Base-by-base conservation (phyloP, 2,888 invertebrate genomes). In the Hesperia comma region DNA sequence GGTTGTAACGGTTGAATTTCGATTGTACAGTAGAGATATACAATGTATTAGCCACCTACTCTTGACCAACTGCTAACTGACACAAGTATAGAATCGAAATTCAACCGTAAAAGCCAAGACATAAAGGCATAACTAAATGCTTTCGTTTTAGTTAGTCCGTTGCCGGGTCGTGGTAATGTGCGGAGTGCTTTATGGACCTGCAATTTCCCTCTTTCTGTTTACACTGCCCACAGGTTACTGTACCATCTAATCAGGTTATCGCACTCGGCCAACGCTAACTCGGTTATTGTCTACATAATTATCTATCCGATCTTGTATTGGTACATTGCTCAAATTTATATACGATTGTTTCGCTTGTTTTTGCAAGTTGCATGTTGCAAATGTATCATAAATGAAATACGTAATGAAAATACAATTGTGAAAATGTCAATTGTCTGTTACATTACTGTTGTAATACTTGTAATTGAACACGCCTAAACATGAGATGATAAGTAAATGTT, bases 141-240 rank as follows among this genome's bases (percentile, higher is more conserved):
- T n/a, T n/a, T n/a, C n/a, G n/a, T n/a, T n/a, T n/a, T n/a, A n/a
- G n/a, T n/a, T n/a, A n/a, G n/a, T n/a, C n/a, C n/a, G n/a, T n/a
- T n/a, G n/a, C n/a, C n/a, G n/a, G n/a, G n/a, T n/a, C n/a, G n/a
- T n/a, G n/a, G n/a, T n/a, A n/a, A n/a, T n/a, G n/a, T n/a, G n/a
- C n/a, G n/a, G n/a, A n/a, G n/a, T n/a, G n/a, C n/a, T n/a, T n/a
- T n/a, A 83, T 81, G 81, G 84, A 85, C 86, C 82, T 85, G 87
- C 81, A 82, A 80, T 85, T 88, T 83, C 80, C 76, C 82, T 85
- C 82, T 88, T 86, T 85, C 82, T 84, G 83, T 88, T 87, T 85
- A 83, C 82, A 80, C 84, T 81, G 83, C 80, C 76, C 80, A 78
- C 78, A 80, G 81, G 86, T 87, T 82, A 80, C 78, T 82, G 77